Conservation (phyloP, 2,797 vertebrate genomes). For the Podargus strigoides region DNA sequence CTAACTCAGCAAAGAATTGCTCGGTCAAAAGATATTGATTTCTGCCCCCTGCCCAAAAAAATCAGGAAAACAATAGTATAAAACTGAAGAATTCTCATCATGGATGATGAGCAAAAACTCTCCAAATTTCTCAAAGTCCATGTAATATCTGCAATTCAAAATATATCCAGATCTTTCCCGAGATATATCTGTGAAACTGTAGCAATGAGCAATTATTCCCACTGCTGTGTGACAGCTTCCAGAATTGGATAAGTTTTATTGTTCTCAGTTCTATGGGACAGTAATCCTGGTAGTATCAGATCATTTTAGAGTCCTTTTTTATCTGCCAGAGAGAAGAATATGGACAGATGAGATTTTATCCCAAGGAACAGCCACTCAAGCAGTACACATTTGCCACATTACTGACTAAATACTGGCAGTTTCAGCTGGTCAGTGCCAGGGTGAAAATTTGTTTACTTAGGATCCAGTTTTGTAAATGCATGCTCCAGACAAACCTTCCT, state of each 20-base stretch:
- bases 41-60: background rate
- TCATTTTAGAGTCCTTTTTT: background rate
- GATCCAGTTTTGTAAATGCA: background rate
- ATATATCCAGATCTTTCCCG: background rate
- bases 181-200: background rate
- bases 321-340: background rate
- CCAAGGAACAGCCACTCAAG: background rate
- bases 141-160: background rate
- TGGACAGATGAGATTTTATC: background rate
- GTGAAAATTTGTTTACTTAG: background rate
- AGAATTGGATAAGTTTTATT: background rate
- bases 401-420: background rate
- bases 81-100: background rate
- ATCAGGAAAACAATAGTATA: background rate
- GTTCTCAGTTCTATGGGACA: background rate
- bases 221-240: background rate
- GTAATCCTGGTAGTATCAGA: background rate
- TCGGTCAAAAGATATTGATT: background rate
- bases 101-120: background rate
- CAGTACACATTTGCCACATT: background rate
- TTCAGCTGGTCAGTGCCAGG: background rate
- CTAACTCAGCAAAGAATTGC: background rate
- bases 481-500: background rate
- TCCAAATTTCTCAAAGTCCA: background rate
- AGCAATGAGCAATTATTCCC: background rate